Evolutionary conservation across 2,888 invertebrate genomes (phyloP), one percentile per base, ranked within the genome.

Genomic region (Philereme vetulata): DNA sequence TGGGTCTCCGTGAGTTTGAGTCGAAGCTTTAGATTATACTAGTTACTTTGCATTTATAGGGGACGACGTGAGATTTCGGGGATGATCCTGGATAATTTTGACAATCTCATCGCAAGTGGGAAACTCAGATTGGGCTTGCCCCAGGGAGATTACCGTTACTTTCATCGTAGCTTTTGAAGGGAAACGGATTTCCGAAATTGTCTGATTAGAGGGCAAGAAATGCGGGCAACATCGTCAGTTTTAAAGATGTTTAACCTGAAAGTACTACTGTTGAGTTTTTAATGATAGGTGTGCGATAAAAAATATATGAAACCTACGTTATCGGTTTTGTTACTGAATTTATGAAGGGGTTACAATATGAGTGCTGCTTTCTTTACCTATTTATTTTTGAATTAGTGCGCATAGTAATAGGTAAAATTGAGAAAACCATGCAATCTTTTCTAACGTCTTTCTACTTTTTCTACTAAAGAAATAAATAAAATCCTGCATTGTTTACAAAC

Each of bases 41-140:
- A 38, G 62, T 42, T 43, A 47, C 54, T 58, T 55, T 57, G 57
- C 54, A 9, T 53, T 62, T 54, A 33, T 34, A 47, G 47, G 42
- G 57, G 62, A 62, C 57, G 62, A 62, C 57, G 46, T 51, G 54
- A 58, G 54, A 51, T 48, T 58, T 60, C 33, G 60, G 35, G 57
- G 57, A 62, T 62, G 54, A 62, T 58, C 57, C 62, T 38, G 57
- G 62, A 58, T 62, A 62, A 62, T 62, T 62, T 62, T 54, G 57
- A 58, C 57, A 54, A 58, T 62, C 62, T 54, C 62, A 62, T 62
- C 57, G 57, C 62, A 58, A 57, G 62, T 62, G 62, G 57, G 43
- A 57, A 50, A 43, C 54, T 38, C 53, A 48, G 62, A 62, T 62
- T 62, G 62, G 62, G 58, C 62, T 58, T 62, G 62, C 62, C 43